Conservation (phyloP, 1,140 invertebrate species). For the Copidosoma floridanum region DNA sequence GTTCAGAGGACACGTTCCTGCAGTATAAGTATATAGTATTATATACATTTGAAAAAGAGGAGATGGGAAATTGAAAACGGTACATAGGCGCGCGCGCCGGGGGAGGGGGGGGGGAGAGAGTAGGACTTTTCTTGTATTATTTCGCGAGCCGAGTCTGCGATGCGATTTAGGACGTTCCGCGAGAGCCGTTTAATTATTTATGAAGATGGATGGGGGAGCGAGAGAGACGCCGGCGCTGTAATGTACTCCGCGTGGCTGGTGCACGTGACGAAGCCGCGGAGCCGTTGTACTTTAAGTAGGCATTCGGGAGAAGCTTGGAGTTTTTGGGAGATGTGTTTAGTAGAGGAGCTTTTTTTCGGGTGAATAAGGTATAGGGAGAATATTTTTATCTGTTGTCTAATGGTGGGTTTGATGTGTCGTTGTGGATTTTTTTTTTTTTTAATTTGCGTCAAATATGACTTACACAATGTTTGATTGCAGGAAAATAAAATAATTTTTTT, state of each 20-base stretch:
- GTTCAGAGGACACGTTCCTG: background rate
- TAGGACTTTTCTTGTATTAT: constrained; percentile 19
- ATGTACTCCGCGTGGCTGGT: no score
- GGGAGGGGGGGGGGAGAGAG: background rate
- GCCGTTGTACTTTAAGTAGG: no score
- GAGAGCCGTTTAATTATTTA: constrained; percentile 47
- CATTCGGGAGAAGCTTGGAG: constrained; percentile 24
- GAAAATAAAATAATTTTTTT: no score
- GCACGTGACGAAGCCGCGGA: no score
- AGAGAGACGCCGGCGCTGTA: no score
- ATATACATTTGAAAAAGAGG: background rate
- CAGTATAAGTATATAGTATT: no score
- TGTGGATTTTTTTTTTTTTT: no score
- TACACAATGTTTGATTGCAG: no score
- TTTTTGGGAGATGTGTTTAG: background rate
- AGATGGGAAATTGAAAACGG: constrained; percentile 24
- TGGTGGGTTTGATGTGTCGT: no score
- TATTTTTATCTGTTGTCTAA: no score
- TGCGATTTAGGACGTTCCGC: constrained; percentile 8
- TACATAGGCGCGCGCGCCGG: background rate
- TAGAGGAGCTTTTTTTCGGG: constrained; percentile 2
- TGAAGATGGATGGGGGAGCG: constrained; percentile 29
- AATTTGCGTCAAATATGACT: no score
- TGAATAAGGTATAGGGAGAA: no score
- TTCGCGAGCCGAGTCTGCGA: constrained; percentile 1